Evolutionary conservation across 2,797 vertebrate genomes (phyloP).

Genomic region (Pangasius macronema): DNA sequence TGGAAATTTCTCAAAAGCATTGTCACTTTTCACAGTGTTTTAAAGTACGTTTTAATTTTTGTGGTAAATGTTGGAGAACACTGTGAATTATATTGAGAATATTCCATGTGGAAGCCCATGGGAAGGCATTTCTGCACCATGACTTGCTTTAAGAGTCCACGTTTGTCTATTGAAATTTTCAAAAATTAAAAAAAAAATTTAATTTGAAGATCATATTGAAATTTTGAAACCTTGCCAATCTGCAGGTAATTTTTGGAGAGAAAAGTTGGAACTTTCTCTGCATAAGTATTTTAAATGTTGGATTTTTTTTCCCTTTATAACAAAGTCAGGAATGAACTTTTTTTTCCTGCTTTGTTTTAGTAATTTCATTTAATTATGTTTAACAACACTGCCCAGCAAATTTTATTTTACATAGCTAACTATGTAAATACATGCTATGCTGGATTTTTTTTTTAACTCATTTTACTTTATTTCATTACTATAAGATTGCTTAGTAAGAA

Average conservation of each 20-base stretch:
- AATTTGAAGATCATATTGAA: not conserved
- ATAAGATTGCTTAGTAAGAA: not conserved
- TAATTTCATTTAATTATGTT: not conserved
- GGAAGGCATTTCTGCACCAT: not conserved
- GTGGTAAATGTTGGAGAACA: not conserved
- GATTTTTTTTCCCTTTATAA: not conserved
- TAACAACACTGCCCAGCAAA: not conserved
- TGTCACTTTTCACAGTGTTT: conserved; percentile 16
- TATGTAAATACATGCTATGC: not conserved
- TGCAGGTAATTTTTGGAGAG: not conserved
- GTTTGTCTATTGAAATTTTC: not conserved
- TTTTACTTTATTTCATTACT: not conserved
- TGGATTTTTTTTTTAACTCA: not conserved
- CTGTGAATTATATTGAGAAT: not conserved
- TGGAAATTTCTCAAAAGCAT: conserved; percentile 24
- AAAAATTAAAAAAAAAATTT: not conserved
- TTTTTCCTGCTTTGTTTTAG: not conserved
- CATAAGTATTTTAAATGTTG: not conserved
- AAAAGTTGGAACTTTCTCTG: not conserved
- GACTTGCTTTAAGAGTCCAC: not conserved
- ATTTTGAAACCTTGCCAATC: not conserved
- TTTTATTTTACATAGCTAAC: not conserved
- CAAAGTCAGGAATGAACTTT: not conserved
- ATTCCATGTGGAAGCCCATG: not conserved
- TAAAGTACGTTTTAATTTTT: not conserved